Percentiles rank a stretch among this genome's conserved stretches.
These are phyloP conservation scores for Melanotaenia trifasciata DNA, from an alignment of 2,797 vertebrate genomes.

Conservation along the genomic window DNA sequence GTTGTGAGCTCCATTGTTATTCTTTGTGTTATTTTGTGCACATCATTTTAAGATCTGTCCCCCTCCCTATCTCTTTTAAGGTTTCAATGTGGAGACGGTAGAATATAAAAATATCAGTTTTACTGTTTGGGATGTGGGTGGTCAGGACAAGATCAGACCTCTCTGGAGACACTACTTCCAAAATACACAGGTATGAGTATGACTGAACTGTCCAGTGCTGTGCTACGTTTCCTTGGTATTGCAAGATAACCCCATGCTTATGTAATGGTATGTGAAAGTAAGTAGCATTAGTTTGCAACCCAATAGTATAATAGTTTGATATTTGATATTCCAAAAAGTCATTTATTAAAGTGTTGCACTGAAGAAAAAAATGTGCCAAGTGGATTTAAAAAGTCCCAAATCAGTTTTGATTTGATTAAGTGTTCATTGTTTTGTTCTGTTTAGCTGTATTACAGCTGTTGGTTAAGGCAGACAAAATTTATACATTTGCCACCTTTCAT, in stretches of 20 bases:
- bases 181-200: slow-evolving; percentile 88
- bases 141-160: slow-evolving; percentile 94
- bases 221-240: background rate
- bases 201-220: background rate
- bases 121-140: slow-evolving; percentile 95
- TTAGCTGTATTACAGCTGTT: background rate
- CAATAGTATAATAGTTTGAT: background rate
- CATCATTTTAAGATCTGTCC: background rate
- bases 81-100: slow-evolving; percentile 95
- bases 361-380: too few relatives aligned
- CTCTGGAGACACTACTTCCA: slow-evolving; percentile 96
- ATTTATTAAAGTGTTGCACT: too few relatives aligned
- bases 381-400: background rate
- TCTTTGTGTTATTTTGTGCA: background rate
- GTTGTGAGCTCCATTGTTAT: background rate
- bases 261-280: background rate
- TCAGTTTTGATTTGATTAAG: background rate
- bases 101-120: slow-evolving; percentile 95
- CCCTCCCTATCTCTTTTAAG: slow-evolving; percentile 63
- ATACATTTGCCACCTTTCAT: background rate
- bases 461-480: background rate
- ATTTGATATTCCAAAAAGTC: background rate
- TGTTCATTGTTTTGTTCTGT: background rate
- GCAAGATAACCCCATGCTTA: slow-evolving; percentile 5
- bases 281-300: background rate